These are phyloP conservation scores for Hycleus cichorii DNA, from an alignment of 1,140 invertebrate species.

Conservation along the genomic window DNA sequence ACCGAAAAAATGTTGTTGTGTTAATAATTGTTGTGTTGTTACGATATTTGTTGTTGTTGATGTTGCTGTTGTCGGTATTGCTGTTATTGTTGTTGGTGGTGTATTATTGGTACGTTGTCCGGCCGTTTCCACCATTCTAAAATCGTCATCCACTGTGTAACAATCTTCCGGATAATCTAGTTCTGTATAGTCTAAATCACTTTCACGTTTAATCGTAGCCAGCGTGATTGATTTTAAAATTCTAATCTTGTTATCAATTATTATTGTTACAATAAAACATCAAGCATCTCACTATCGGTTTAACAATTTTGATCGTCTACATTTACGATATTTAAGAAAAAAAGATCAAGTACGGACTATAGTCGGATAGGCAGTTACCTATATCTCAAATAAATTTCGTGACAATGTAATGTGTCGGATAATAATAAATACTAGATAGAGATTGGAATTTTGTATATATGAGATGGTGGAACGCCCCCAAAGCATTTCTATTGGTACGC, in stretches of 20 bases:
- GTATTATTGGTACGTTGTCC: constrained; percentile 8
- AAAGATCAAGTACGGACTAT: no score
- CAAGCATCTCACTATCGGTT: no score
- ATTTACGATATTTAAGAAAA: no score
- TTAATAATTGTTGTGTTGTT: neutral
- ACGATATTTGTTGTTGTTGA: neutral
- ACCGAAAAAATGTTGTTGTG: constrained; percentile 31
- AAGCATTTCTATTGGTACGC: constrained; percentile 3
- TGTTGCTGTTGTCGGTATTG: neutral
- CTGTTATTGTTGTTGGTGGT: constrained; percentile 9
- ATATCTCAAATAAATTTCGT: neutral
- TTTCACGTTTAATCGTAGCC: constrained; percentile 36
- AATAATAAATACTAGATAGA: neutral
- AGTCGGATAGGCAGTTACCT: no score
- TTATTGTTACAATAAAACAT: no score
- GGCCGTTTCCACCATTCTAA: constrained; percentile 37
- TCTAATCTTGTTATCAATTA: no score
- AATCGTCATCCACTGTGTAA: constrained; percentile 27
- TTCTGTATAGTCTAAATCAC: constrained; percentile 28
- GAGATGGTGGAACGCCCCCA: constrained; percentile 1
- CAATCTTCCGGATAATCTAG: constrained; percentile 32
- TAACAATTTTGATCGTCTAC: no score
- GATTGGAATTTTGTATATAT: neutral
- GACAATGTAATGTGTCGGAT: neutral
- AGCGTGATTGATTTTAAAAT: constrained; percentile 12